Evolutionary conservation across 2,113 vertebrate species (phyloP).

Genomic region (Nannobrachium achirus): DNA sequence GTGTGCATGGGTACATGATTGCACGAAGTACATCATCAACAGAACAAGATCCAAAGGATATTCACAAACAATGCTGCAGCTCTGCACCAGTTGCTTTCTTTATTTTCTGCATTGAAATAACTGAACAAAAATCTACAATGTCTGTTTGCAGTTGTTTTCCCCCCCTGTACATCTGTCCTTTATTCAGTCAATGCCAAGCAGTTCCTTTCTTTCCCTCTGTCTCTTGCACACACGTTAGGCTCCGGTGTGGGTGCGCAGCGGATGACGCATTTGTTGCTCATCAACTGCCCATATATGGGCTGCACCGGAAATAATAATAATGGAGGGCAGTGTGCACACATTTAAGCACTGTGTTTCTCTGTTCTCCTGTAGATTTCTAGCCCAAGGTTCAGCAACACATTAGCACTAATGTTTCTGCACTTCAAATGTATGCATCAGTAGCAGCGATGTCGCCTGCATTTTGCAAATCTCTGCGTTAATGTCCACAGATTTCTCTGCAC

Average conservation of each 20-base stretch:
- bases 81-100: conserved; percentile 8
- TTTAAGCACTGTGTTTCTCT: conserved; percentile 47
- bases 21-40: too few species aligned
- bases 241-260: conserved; percentile 65
- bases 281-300: conserved; percentile 74
- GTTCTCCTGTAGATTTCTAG: conserved; percentile 30
- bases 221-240: conserved; percentile 65
- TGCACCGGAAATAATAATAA: conserved; percentile 66
- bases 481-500: not conserved
- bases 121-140: too few species aligned
- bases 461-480: not conserved
- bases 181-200: conserved; percentile 42
- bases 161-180: conserved; percentile 41
- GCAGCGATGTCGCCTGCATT: not conserved
- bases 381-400: conserved; percentile 1
- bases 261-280: conserved; percentile 77
- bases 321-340: conserved; percentile 48
- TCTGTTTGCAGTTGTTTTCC: conserved; percentile 4
- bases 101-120: conserved; percentile 26
- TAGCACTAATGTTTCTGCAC: not conserved
- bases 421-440: too few species aligned
- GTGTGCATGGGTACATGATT: too few species aligned
- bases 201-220: conserved; percentile 40
- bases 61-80: conserved; percentile 31
- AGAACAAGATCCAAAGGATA: conserved; percentile 26